Base-by-base conservation (phyloP, 2,797 vertebrate genomes). In the Sus cebifrons region DNA sequence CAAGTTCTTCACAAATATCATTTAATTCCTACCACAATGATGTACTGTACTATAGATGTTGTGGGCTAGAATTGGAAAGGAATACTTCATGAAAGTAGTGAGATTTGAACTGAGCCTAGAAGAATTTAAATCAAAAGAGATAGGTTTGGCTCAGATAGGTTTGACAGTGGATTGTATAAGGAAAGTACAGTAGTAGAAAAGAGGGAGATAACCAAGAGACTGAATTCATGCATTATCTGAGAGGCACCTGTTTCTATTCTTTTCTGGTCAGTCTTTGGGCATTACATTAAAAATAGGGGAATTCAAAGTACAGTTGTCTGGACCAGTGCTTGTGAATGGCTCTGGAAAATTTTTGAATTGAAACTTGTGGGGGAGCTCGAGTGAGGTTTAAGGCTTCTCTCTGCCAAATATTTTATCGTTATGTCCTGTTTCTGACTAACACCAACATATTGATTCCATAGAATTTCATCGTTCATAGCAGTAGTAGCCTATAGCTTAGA, bases 271-370 rank as follows among this genome's bases (percentile, higher is more conserved):
- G 21, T 32, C 60, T 89, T 95, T 96, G 40, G 49, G 40, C 44
- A 68, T 94, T 84, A 96, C 44, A 58, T 91, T 70, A 91, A 92
- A 89, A 88, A 89, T 70, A 94, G 32, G 68, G 64, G n/a, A 91
- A 44, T 88, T 95, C 54, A 79, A 86, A 92, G 49, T 84, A n/a
- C 0, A 75, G 11, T 71, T 21, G 40, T 92, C 32, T 85, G 56
- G 60, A 70, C 14, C 25, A 25, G 32, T 82, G 36, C 82, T 96
- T 74, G 8, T 94, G 32, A 94, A n/a, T 90, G 32, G 27, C 44
- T 93, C 21, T 56, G 77, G 75, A 83, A 65, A 94, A 96, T 54
- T 84, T 27, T 86, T 89, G 23, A 67, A 52, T 77, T 85, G 25
- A 32, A 93, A 60, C 65, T 91, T 71, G 20, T 73, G 4, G 58